Base-by-base conservation (phyloP, 2,888 invertebrate genomes). In the Herminia tarsipennalis region DNA sequence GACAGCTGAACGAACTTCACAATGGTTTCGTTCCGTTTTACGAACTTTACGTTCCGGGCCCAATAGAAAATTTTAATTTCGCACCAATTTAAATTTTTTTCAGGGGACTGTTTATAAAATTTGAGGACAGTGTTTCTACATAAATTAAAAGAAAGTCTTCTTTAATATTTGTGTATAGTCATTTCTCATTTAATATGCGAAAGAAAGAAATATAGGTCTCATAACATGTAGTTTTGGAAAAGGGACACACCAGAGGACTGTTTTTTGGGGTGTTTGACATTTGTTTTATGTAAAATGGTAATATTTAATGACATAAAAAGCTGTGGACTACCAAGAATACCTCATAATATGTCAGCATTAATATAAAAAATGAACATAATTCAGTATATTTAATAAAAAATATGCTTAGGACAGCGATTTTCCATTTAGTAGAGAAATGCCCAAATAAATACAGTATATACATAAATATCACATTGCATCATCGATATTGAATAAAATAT, bases 401-500 rank as follows among this genome's bases (percentile, higher is more conserved):
- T 42, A 33, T 16, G 45, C 45, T 41, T 29, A 29, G 38, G 41
- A 42, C 34, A 35, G 38, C 38, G 45, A 51, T 50, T 50, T 44
- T 40, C 44, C 40, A 40, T 36, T 50, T 44, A 50, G 50, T 40
- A 21, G 41, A 50, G 40, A 48, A 44, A 38, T 21, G 38, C 22
- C 29, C 17, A n/a, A 3, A 22, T n/a, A n/a, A n/a, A n/a, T n/a
- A 18, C 18, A 18, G 18, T 18, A 18, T 18, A 3, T 18, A 18
- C 18, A 18, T 18, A 18, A 2, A 18, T 18, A 18, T 18, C 18
- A 18, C 18, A 5, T 18, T 3, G 18, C 18, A 18, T 18, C 18
- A 18, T 18, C 18, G 18, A 18, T 5, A 18, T 18, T 18, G 18
- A 18, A 18, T 3, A 18, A 18, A 18, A 3, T 3, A 5, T 18